Percentiles rank a stretch among this genome's conserved stretches.
These are phyloP conservation scores for Palaemon carinicauda DNA, from an alignment of 1,140 invertebrate genomes.

Conservation along the genomic window DNA sequence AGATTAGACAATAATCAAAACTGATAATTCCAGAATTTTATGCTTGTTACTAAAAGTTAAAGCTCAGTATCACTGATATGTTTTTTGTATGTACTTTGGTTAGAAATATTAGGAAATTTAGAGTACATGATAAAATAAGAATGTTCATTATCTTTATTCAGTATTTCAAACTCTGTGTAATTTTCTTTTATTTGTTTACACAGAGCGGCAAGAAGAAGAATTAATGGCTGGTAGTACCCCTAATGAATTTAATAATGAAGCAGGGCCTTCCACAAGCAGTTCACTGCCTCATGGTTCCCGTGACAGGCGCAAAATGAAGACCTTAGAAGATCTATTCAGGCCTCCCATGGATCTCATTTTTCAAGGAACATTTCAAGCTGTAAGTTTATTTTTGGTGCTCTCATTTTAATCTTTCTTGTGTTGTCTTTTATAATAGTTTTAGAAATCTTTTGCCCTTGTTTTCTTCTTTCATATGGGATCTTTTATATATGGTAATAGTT, in stretches of 20 bases:
- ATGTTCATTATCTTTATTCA: too few species aligned
- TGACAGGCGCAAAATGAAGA: constrained; percentile 65
- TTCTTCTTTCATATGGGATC: background rate
- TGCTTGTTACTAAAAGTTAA: too few species aligned
- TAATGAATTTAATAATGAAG: background rate
- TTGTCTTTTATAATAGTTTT: background rate
- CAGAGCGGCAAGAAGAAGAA: constrained; percentile 51
- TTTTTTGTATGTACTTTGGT: too few species aligned
- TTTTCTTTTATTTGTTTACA: background rate
- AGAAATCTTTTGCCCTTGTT: background rate
- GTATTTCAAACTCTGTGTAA: background rate
- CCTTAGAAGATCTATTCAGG: constrained; percentile 78
- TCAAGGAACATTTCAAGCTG: constrained; percentile 73
- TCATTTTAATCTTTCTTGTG: background rate
- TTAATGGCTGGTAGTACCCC: constrained; percentile 1
- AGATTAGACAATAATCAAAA: too few species aligned
- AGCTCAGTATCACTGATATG: too few species aligned
- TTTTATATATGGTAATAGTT: too few species aligned
- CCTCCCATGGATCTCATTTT: constrained; percentile 79
- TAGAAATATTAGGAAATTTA: too few species aligned
- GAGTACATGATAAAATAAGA: too few species aligned
- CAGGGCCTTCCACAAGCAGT: constrained; percentile 2
- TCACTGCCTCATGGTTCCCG: background rate
- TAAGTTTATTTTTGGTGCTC: background rate
- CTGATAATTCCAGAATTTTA: too few species aligned